Percentiles rank a stretch among this genome's conserved stretches.
These are phyloP conservation scores for Heliconius ismenius DNA, from an alignment of 2,888 invertebrate genomes.

Conservation along the genomic window DNA sequence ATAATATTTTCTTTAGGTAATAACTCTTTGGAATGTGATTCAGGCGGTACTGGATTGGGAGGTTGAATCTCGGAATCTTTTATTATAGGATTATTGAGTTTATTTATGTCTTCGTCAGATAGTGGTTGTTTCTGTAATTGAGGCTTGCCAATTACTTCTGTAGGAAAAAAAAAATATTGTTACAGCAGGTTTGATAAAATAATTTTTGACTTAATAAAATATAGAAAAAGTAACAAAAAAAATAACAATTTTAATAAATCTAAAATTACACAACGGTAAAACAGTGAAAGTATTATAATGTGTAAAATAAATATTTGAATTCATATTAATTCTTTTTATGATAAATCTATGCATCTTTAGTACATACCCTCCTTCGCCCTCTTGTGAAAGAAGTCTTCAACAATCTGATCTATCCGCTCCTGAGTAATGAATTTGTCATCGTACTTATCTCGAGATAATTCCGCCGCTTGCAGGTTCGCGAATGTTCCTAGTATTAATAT, in stretches of 20 bases:
- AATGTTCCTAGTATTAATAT: conserved; percentile 95
- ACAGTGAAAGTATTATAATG: not conserved
- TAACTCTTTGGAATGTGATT: conserved; percentile 71
- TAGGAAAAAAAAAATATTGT: conserved; percentile 40
- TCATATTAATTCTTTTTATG: not conserved
- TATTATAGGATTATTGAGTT: conserved; percentile 50
- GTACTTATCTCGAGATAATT: conserved; percentile 68
- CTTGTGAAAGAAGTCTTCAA: conserved; percentile 73
- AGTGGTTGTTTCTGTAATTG: conserved; percentile 47
- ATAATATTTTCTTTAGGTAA: conserved; percentile 61
- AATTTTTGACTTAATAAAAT: not conserved
- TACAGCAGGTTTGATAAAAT: not conserved
- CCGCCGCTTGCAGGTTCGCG: conserved; percentile 90
- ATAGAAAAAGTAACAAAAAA: not conserved
- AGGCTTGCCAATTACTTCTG: conserved; percentile 56
- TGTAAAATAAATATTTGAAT: not conserved
- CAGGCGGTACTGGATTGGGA: conserved; percentile 75
- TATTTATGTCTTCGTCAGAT: conserved; percentile 46
- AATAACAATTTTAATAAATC: not conserved
- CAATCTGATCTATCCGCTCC: conserved; percentile 71
- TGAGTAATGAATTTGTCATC: conserved; percentile 68
- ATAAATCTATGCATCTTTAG: not conserved
- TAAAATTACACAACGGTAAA: not conserved
- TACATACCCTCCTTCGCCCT: conserved; percentile 60
- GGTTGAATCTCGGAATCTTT: conserved; percentile 74